phyloP scores from a whole-genome alignment of 2,113 vertebrate species.

The Thomomys bottae region DNA sequence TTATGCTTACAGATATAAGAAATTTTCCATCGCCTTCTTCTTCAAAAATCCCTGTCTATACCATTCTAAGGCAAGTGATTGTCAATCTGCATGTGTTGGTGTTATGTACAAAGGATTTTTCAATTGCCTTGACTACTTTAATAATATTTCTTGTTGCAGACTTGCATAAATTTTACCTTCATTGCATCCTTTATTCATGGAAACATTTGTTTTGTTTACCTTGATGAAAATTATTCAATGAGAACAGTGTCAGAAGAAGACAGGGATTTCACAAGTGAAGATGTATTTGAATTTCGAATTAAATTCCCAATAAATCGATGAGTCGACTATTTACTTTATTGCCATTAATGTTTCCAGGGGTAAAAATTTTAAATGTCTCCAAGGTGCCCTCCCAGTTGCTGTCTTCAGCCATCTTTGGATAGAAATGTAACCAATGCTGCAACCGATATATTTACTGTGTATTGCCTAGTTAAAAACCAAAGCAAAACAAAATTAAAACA shows the following conservation, averaged over 20 bases:
- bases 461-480: background rate
- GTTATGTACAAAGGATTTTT: background rate
- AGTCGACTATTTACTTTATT: background rate
- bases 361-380: background rate
- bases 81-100: background rate
- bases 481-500: no score
- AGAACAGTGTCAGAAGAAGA: conserved; percentile 10
- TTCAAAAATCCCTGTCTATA: background rate
- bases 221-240: background rate
- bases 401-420: background rate
- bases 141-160: background rate
- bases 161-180: background rate
- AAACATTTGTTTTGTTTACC: background rate
- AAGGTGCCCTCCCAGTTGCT: background rate
- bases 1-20: background rate
- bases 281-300: conserved; percentile 22
- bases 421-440: background rate
- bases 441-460: no score
- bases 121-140: background rate
- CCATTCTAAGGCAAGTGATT: background rate
- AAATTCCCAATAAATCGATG: background rate
- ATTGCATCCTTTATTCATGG: background rate
- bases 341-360: background rate
- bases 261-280: background rate
- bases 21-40: background rate